Conservation (phyloP, 2,797 vertebrate species). For the Lepilemur septentrionalis region DNA sequence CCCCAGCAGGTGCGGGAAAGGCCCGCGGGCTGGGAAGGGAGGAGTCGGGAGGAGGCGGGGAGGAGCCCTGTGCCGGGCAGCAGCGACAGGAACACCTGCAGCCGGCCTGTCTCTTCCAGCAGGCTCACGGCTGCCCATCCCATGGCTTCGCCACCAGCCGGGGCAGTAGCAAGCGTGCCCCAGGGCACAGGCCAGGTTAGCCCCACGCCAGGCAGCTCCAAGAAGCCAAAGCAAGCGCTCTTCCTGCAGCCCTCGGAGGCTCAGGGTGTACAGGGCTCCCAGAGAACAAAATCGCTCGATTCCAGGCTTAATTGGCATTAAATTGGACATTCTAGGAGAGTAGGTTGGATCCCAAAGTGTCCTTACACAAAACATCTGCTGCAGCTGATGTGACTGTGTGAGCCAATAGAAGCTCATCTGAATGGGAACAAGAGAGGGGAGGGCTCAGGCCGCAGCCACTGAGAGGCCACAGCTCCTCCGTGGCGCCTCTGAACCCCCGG, state of each 20-base stretch:
- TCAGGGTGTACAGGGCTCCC: rapidly evolving
- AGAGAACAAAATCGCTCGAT: background rate
- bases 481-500: background rate
- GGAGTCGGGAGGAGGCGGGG: rapidly evolving
- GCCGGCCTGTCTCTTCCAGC: no score
- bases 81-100: background rate
- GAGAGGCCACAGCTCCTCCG: background rate
- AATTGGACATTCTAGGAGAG: background rate
- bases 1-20: background rate
- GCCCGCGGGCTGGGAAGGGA: background rate
- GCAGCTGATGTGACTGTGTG: no score
- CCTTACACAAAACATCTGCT: background rate
- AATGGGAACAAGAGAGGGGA: background rate
- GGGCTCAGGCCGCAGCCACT: background rate
- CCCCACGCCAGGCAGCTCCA: rapidly evolving
- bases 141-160: no score
- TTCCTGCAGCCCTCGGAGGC: background rate
- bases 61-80: background rate
- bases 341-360: background rate
- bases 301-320: background rate
- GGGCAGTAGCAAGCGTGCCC: background rate
- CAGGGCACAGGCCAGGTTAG: background rate
- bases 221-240: background rate
- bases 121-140: rapidly evolving
- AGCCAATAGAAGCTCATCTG: background rate